Conservation (phyloP, 2,113 vertebrate species). For the Anser brachyrhynchus region DNA sequence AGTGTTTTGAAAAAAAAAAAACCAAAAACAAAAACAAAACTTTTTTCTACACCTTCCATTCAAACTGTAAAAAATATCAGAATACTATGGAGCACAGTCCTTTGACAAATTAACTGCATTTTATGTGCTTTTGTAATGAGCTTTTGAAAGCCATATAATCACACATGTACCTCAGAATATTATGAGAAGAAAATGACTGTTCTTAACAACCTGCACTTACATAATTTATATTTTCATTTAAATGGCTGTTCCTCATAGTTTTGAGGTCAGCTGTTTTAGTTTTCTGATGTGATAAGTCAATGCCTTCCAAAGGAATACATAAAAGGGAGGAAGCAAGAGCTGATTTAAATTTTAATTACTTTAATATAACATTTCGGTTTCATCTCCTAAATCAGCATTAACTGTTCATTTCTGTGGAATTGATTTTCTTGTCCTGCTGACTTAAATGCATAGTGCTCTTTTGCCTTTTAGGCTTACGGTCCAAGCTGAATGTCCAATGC, state of each 20-base stretch:
- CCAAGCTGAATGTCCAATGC: slow-evolving; percentile 99
- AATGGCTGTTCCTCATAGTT: slow-evolving; percentile 1
- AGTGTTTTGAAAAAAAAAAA: background rate
- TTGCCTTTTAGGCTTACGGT: slow-evolving; percentile 92
- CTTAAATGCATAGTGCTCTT: slow-evolving; percentile 54
- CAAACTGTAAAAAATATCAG: background rate
- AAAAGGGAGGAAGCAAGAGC: slow-evolving; percentile 27
- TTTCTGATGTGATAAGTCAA: slow-evolving; percentile 34
- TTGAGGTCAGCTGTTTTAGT: slow-evolving; percentile 21
- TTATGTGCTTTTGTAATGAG: slow-evolving; percentile 3
- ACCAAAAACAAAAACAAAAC: background rate
- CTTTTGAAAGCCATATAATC: background rate
- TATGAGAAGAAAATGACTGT: background rate
- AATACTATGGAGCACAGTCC: background rate
- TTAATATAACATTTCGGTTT: slow-evolving; percentile 21
- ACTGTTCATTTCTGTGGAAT: slow-evolving; percentile 13
- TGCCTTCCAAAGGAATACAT: slow-evolving; percentile 31
- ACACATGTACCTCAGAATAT: background rate
- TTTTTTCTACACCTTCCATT: background rate
- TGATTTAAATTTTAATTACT: slow-evolving; percentile 45
- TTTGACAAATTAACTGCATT: background rate
- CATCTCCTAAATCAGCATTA: background rate
- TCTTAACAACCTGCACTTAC: background rate
- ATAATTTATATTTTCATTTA: slow-evolving; percentile 32
- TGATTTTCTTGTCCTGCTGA: slow-evolving; percentile 56